Evolutionary conservation across 1,140 invertebrate genomes (phyloP).

Genomic region (Bursaphelenchus mucronatus): DNA sequence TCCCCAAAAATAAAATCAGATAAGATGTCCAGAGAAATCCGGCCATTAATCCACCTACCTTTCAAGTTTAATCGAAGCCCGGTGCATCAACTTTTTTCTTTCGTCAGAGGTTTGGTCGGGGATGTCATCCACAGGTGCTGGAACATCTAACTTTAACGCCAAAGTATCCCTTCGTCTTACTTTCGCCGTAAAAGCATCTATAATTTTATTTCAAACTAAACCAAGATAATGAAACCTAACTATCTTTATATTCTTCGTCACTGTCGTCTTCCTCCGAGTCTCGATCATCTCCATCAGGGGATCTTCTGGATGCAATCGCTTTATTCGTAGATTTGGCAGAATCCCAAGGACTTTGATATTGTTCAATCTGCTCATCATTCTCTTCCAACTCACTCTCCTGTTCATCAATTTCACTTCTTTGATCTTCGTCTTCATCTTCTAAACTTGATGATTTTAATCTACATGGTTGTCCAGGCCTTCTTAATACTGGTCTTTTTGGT

Average conservation of each 20-base stretch:
- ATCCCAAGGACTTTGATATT: too few species aligned
- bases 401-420: too few species aligned
- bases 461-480: neutral
- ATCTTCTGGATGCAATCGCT: too few species aligned
- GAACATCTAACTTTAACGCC: conserved; percentile 80
- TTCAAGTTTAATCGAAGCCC: conserved; percentile 86
- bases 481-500: conserved; percentile 43
- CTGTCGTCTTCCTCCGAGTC: conserved; percentile 13
- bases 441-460: too few species aligned
- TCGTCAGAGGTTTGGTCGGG: conserved; percentile 86
- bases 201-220: neutral
- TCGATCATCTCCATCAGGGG: neutral
- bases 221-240: neutral
- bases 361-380: too few species aligned
- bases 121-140: conserved; percentile 89
- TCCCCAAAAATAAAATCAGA: conserved; percentile 8
- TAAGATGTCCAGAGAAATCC: conserved; percentile 1
- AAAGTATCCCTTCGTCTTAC: conserved; percentile 90
- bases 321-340: too few species aligned
- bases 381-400: too few species aligned
- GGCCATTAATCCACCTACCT: conserved; percentile 64
- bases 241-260: conserved; percentile 29
- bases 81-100: conserved; percentile 84
- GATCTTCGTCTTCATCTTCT: too few species aligned
- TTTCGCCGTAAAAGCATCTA: conserved; percentile 73